These are phyloP conservation scores for Tiliacea citrago DNA, from an alignment of 2,888 invertebrate species.

Conservation along the genomic window DNA sequence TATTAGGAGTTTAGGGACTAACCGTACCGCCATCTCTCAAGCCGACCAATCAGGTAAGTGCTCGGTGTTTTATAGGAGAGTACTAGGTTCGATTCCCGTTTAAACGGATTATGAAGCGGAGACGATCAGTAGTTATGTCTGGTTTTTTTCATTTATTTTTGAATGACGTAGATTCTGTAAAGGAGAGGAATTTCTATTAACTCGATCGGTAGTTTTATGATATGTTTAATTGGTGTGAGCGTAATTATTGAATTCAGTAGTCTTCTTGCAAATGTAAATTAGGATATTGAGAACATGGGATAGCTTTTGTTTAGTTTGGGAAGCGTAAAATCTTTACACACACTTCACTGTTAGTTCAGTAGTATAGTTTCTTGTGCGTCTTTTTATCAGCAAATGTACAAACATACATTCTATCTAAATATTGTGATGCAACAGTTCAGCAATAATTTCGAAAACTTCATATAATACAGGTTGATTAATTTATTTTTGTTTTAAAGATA, in stretches of 20 bases:
- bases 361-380: neutral
- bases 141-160: constrained; percentile 14
- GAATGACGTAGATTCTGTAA: constrained; percentile 9
- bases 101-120: constrained; percentile 65
- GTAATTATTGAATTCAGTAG: constrained; percentile 1
- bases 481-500: neutral
- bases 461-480: neutral
- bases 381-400: neutral
- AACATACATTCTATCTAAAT: neutral
- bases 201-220: constrained; percentile 23
- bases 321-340: neutral
- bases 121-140: constrained; percentile 27
- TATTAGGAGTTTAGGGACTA: constrained; percentile 51
- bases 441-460: neutral
- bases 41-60: constrained; percentile 80
- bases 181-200: constrained; percentile 40
- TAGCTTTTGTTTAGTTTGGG: neutral
- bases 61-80: constrained; percentile 75
- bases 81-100: constrained; percentile 65
- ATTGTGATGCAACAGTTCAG: neutral
- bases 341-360: neutral
- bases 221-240: constrained; percentile 14
- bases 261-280: neutral
- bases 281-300: neutral
- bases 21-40: constrained; percentile 64